phyloP scores from a whole-genome alignment of 2,797 vertebrate species.

The Micromesistius poutassou region DNA sequence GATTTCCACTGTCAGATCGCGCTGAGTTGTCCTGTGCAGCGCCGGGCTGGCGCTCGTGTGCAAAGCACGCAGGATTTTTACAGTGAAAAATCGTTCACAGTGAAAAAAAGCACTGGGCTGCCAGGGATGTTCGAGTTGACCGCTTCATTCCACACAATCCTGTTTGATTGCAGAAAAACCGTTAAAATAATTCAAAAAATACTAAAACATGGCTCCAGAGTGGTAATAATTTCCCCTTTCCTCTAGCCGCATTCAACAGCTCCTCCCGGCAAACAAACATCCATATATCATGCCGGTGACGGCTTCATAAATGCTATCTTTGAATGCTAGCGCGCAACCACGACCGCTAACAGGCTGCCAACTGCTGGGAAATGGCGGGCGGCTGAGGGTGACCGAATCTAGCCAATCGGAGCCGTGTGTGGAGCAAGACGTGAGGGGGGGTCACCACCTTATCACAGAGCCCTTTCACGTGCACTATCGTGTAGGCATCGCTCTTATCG shows the following conservation, averaged over 20 bases:
- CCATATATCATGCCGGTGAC: constrained; percentile 37
- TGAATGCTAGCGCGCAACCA: constrained; percentile 50
- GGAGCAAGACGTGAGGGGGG: constrained; percentile 9
- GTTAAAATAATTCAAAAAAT: constrained; percentile 23
- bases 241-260: constrained; percentile 26
- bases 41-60: no score
- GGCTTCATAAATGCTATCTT: constrained; percentile 59
- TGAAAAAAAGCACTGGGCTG: background rate
- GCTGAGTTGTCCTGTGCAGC: no score
- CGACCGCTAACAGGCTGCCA: constrained; percentile 49
- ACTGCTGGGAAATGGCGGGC: constrained; percentile 33
- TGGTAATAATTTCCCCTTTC: constrained; percentile 29
- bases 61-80: no score
- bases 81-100: constrained; percentile 14
- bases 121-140: constrained; percentile 12
- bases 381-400: constrained; percentile 3
- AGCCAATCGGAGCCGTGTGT: background rate
- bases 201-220: constrained; percentile 19
- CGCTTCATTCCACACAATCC: constrained; percentile 30
- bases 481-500: constrained; percentile 53
- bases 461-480: constrained; percentile 39
- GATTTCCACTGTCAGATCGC: no score
- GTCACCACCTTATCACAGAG: constrained; percentile 36
- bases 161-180: constrained; percentile 23
- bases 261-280: constrained; percentile 22